These are phyloP conservation scores for Gonatopus flavifemur DNA, from an alignment of 1,140 invertebrate genomes.

Conservation along the genomic window DNA sequence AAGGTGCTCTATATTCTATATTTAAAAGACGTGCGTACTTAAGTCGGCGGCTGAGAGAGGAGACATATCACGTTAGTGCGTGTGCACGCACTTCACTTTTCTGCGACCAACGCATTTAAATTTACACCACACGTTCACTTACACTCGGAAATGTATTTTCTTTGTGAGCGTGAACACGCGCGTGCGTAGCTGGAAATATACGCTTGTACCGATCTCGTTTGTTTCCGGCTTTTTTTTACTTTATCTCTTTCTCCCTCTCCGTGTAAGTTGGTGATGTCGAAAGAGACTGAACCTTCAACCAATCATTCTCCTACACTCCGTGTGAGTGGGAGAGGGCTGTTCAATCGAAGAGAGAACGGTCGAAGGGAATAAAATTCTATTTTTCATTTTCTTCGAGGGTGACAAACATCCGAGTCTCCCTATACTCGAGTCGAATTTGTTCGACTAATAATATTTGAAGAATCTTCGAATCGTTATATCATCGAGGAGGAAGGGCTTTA, in stretches of 20 bases:
- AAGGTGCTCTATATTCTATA: constrained; percentile 43
- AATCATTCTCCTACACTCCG: too few relatives aligned
- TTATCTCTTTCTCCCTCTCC: too few relatives aligned
- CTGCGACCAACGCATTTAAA: constrained; percentile 24
- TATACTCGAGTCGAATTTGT: too few relatives aligned
- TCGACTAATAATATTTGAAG: too few relatives aligned
- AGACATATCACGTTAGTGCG: constrained; percentile 20
- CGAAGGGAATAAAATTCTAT: background rate
- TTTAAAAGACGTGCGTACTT: constrained; percentile 33
- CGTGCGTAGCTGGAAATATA: constrained; percentile 28
- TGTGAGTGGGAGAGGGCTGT: background rate
- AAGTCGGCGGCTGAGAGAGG: constrained; percentile 15
- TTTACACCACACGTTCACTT: too few relatives aligned
- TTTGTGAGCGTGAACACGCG: background rate
- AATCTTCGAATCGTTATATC: too few relatives aligned
- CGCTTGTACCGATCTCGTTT: constrained; percentile 21
- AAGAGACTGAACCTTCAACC: too few relatives aligned
- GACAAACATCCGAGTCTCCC: too few relatives aligned
- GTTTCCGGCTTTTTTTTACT: constrained; percentile 32
- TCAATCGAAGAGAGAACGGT: background rate
- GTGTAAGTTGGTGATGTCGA: too few relatives aligned
- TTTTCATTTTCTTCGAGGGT: constrained; percentile 33
- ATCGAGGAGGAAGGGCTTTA: too few relatives aligned
- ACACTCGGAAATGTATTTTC: too few relatives aligned
- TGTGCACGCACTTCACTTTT: constrained; percentile 4